phyloP scores from a whole-genome alignment of 2,888 invertebrate species.

The Eupithecia subumbrata region DNA sequence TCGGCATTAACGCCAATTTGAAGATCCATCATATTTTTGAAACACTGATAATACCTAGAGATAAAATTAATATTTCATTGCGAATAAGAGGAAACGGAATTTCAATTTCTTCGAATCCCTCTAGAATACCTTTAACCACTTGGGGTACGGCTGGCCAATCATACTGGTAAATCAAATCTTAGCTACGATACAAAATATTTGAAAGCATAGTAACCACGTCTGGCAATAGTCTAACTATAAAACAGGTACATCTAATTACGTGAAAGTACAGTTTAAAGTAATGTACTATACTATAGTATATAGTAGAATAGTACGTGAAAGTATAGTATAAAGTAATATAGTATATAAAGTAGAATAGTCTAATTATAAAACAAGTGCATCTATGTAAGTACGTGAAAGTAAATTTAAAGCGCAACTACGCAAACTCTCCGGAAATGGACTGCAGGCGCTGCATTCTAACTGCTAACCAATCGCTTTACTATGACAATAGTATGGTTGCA shows the following conservation, averaged over 20 bases:
- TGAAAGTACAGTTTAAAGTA: background rate
- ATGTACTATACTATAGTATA: no score
- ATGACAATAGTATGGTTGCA: no score
- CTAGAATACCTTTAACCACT: background rate
- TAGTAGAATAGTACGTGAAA: no score
- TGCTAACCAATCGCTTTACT: no score
- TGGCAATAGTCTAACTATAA: background rate
- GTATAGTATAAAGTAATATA: no score
- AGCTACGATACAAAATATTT: background rate
- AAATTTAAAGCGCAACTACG: background rate
- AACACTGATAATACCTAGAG: conserved; percentile 1
- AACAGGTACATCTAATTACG: background rate
- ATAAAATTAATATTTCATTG: background rate
- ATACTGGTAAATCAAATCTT: background rate
- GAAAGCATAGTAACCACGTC: background rate
- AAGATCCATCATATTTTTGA: conserved; percentile 12
- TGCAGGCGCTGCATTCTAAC: background rate
- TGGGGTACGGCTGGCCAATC: background rate
- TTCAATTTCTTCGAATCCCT: background rate
- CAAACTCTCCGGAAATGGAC: background rate
- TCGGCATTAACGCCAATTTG: conserved; percentile 21
- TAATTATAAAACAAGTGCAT: background rate
- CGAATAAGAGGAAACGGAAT: background rate
- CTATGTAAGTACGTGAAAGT: background rate
- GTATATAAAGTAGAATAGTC: no score